A percentile compares a stretch with the other conserved stretches of the same genome.
Conservation (phyloP, 1,140 invertebrate species). For the Branchinecta lynchi region DNA sequence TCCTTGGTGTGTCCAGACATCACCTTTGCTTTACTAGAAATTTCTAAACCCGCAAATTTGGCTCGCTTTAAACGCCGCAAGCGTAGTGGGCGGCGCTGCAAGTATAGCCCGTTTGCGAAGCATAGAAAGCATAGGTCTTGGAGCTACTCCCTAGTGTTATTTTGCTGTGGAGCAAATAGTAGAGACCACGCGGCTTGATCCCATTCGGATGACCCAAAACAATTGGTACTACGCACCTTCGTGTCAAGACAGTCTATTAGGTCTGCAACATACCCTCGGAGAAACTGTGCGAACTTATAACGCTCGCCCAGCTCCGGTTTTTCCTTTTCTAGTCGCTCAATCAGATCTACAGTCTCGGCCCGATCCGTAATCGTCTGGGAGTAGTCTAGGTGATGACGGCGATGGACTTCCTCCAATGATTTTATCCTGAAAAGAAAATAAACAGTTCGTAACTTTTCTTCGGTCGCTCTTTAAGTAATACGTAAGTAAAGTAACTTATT, state of each 20-base stretch:
- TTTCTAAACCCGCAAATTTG: no score
- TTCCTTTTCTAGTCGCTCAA: constrained; percentile 42
- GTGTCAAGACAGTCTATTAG: constrained; percentile 85
- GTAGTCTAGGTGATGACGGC: constrained; percentile 37
- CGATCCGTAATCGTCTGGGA: constrained; percentile 41
- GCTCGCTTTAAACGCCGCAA: no score
- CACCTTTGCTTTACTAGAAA: no score
- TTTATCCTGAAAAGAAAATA: constrained; percentile 34
- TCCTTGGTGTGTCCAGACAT: no score
- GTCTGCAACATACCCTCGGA: constrained; percentile 86
- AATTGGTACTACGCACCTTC: constrained; percentile 31
- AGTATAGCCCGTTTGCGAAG: no score
- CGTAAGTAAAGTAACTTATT: no score
- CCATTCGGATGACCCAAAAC: background rate
- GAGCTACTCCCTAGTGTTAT: no score
- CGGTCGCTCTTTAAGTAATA: constrained; percentile 20
- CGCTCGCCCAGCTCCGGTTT: constrained; percentile 51
- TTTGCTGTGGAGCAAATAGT: no score
- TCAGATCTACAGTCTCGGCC: constrained; percentile 42
- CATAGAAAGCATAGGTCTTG: no score
- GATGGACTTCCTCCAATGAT: constrained; percentile 41
- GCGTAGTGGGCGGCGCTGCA: no score
- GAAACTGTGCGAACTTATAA: constrained; percentile 87
- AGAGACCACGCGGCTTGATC: no score
- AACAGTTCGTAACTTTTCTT: constrained; percentile 18